These are phyloP conservation scores for Dryocosmus kuriphilus DNA, from an alignment of 2,888 invertebrate species.

Conservation along the genomic window DNA sequence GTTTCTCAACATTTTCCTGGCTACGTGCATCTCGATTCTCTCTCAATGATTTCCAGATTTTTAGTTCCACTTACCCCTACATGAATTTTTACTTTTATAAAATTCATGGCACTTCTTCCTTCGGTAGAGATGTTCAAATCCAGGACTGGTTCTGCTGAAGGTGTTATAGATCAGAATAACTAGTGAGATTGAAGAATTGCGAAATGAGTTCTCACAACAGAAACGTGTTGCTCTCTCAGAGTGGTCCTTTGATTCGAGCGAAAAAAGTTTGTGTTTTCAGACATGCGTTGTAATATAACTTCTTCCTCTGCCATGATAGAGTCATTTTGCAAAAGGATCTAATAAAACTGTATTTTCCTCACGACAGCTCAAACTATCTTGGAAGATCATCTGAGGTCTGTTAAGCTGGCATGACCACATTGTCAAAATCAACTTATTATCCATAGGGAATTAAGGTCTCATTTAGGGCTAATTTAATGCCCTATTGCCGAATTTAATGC, in stretches of 20 bases:
- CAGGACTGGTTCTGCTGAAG: no score
- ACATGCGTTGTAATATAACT: not conserved
- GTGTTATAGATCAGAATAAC: conserved; percentile 18
- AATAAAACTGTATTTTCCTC: not conserved
- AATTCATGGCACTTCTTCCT: not conserved
- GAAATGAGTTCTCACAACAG: conserved; percentile 32
- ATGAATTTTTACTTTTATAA: not conserved
- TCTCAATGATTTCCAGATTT: conserved; percentile 6
- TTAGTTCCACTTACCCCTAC: not conserved
- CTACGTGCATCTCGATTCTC: conserved; percentile 3
- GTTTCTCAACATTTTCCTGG: conserved; percentile 20
- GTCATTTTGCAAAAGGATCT: not conserved
- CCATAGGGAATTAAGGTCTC: no score
- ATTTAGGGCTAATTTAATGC: no score
- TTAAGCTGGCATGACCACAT: no score
- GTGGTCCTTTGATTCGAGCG: conserved; percentile 9
- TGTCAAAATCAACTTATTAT: no score
- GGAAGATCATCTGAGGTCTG: no score
- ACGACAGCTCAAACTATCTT: not conserved
- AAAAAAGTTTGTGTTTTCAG: conserved; percentile 11
- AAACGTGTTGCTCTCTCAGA: not conserved
- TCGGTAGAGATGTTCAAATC: no score
- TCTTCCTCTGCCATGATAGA: not conserved
- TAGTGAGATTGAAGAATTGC: conserved; percentile 24
- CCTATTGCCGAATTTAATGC: no score